Conservation (phyloP, 1,140 invertebrate species). For the Agrilus planipennis region DNA sequence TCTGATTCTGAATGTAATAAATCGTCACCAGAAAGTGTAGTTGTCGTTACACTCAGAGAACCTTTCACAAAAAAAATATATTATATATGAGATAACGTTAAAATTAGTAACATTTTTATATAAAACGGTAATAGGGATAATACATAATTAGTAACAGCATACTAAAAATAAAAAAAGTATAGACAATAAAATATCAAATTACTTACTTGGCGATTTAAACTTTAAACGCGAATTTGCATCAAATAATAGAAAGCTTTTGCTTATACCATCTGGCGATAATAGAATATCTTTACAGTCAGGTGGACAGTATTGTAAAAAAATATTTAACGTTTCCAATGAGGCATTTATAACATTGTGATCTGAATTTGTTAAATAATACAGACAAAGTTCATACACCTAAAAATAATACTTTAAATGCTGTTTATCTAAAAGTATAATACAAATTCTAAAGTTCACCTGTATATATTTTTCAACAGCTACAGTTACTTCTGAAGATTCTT, state of each 20-base stretch:
- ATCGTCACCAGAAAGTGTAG: conserved; percentile 26
- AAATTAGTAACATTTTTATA: too few relatives aligned
- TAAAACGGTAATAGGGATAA: too few relatives aligned
- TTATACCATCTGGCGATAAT: conserved; percentile 43
- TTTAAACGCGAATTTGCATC: conserved; percentile 31
- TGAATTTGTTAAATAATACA: conserved; percentile 52
- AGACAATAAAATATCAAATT: background rate
- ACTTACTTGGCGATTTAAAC: conserved; percentile 39
- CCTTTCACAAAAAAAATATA: conserved; percentile 18
- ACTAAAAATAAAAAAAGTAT: too few relatives aligned
- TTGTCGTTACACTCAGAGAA: conserved; percentile 33
- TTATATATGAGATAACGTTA: background rate
- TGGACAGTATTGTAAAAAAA: conserved; percentile 54
- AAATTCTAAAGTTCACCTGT: conserved; percentile 12
- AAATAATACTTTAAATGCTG: conserved; percentile 6
- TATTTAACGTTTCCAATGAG: conserved; percentile 65
- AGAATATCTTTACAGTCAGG: conserved; percentile 47
- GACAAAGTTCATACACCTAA: conserved; percentile 71
- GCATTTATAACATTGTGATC: conserved; percentile 81
- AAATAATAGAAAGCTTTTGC: conserved; percentile 33
- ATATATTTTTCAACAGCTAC: conserved; percentile 17
- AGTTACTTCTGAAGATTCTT: conserved; percentile 9
- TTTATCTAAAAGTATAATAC: background rate
- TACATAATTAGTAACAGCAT: too few relatives aligned
- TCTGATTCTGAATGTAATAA: conserved; percentile 26